Evolutionary conservation across 2,113 vertebrate genomes (phyloP).

Genomic region (Dasyurus viverrinus): DNA sequence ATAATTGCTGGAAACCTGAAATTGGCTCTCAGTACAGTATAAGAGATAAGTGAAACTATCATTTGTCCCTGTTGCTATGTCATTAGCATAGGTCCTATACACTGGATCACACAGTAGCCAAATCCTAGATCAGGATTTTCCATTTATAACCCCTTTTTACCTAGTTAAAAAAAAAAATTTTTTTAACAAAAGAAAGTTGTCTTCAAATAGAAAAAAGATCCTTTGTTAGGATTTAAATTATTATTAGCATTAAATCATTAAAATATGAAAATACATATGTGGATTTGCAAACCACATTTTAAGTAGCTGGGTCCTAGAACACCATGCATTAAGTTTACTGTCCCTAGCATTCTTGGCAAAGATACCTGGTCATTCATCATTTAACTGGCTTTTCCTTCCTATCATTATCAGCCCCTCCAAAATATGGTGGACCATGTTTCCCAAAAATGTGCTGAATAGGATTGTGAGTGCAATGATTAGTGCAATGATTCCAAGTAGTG

Average conservation of each 20-base stretch:
- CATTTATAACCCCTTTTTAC: no score
- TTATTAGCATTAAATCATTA: no score
- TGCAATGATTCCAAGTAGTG: background rate
- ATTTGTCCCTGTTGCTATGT: accelerated
- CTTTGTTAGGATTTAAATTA: no score
- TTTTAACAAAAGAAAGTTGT: no score
- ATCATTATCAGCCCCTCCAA: background rate
- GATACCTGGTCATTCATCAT: background rate
- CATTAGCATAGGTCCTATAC: accelerated
- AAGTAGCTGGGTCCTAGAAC: background rate
- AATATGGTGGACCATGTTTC: accelerated
- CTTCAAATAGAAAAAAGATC: no score
- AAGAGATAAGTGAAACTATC: background rate
- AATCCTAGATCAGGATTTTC: no score
- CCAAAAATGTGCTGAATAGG: background rate
- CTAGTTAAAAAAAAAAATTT: no score
- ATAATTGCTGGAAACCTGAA: background rate
- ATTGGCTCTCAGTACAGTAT: background rate
- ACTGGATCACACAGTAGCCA: background rate
- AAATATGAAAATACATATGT: no score
- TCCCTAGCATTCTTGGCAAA: background rate
- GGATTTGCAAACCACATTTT: no score
- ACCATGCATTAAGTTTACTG: background rate
- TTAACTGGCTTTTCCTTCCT: background rate
- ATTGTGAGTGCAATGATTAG: background rate